These are phyloP conservation scores for Paracanthobrama guichenoti DNA, from an alignment of 2,113 vertebrate genomes.

Conservation along the genomic window DNA sequence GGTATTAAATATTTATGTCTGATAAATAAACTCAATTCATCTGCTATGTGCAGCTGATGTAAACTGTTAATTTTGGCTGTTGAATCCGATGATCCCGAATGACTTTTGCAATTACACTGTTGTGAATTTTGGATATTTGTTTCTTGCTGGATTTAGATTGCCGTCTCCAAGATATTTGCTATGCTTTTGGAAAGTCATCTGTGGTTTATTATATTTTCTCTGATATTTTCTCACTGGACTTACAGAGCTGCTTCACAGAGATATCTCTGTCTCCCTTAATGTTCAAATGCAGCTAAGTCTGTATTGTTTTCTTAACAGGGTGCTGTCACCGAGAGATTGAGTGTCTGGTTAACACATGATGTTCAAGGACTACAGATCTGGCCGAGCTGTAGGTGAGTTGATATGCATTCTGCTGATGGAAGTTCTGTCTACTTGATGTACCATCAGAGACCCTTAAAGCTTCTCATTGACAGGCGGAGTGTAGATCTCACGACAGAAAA, in stretches of 20 bases:
- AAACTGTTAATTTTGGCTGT: background rate
- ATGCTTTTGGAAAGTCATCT: background rate
- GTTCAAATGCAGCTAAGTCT: background rate
- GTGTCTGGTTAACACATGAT: slow-evolving; percentile 61
- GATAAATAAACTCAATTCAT: background rate
- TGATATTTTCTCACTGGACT: background rate
- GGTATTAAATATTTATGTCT: background rate
- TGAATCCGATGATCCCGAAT: background rate
- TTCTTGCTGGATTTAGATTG: background rate
- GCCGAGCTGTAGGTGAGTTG: slow-evolving; percentile 70
- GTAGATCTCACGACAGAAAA: slow-evolving; percentile 54
- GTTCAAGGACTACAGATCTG: slow-evolving; percentile 74
- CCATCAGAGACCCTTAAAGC: slow-evolving; percentile 38
- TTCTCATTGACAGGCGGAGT: slow-evolving; percentile 38
- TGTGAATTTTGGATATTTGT: background rate
- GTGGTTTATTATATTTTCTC: background rate
- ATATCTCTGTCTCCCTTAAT: background rate
- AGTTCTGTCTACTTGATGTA: slow-evolving; percentile 17
- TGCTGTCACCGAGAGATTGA: background rate
- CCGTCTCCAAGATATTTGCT: background rate
- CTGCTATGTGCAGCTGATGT: background rate
- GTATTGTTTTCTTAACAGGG: slow-evolving; percentile 49
- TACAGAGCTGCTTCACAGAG: background rate
- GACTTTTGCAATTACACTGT: background rate
- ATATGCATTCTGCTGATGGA: background rate